Base-by-base conservation (phyloP, 35 echinoderm and acorn worm genomes). In the Holothuria glaberrima region DNA sequence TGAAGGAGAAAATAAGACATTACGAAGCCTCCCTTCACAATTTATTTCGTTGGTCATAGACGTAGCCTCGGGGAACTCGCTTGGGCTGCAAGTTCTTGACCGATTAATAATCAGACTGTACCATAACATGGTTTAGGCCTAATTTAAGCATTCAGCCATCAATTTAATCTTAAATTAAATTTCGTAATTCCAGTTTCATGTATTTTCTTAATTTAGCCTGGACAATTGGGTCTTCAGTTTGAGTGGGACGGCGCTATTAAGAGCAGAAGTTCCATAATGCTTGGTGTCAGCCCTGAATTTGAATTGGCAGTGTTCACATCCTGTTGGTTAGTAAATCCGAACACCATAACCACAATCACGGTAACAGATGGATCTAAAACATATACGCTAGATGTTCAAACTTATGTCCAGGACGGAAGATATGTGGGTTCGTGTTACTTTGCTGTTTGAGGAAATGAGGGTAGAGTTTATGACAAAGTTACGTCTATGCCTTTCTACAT, bases 271-370 rank as follows among this genome's bases (percentile, higher is more conserved):
- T 91, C 89, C 66, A 71, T 89, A 0, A 83, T 92, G 54, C 27
- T 89, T 19, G 95, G 95, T 24, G 86, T 75, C 32, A 97, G 92
- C 67, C 92, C 92, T 13, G 92, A 97, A 59, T 97, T 97, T 63
- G 95, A 97, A 87, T 41, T 97, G 17, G 95, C 92, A 30, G 86
- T 97, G 22, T 92, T 97, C 65, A 92, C 81, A 20, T 27, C 71
- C 2, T 94, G 89, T 62, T 97, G 91, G 89, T 16, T 88, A 1
- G 82, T 89, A 17, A 88, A 83, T 46, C 80, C 80, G 9, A 61
- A 61, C 48, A 48, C 22, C 5, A 60, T 82, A 17, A 82, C 79
- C 6, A 3, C 80, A 19, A 58, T 84, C 30, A 84, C 56, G 9
- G 54, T 61, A 2, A 84, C 56, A 6, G 80, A 84, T 56, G 80